These are phyloP conservation scores for Coecobrya sp. DNA, from an alignment of 2,888 invertebrate genomes.

Conservation along the genomic window DNA sequence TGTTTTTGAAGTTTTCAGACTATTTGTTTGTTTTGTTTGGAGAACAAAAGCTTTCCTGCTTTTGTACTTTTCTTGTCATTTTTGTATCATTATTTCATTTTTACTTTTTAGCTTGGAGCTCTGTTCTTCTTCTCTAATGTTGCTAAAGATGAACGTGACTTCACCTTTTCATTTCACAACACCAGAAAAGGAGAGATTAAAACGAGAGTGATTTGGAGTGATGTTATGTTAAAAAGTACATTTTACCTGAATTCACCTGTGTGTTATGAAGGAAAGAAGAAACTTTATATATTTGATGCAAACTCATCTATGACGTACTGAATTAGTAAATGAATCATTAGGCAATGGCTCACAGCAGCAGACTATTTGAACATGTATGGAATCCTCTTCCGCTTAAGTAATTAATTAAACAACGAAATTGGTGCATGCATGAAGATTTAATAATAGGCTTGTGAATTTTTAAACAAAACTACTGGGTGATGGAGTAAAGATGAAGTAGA, in stretches of 20 bases:
- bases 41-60: not conserved
- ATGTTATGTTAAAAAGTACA: not conserved
- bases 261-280: not conserved
- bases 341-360: not conserved
- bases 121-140: not conserved
- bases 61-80: not conserved
- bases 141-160: constrained; percentile 14
- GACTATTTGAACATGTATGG: not conserved
- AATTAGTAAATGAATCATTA: too few species aligned
- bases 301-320: not conserved
- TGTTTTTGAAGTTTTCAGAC: not conserved
- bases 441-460: not conserved
- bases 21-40: constrained; percentile 7
- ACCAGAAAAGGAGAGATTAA: not conserved
- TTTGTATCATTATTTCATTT: not conserved
- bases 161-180: constrained; percentile 9
- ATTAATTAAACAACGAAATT: constrained; percentile 7
- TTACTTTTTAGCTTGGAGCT: not conserved
- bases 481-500: not conserved
- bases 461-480: not conserved
- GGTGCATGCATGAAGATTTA: constrained; percentile 29
- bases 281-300: not conserved
- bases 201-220: not conserved
- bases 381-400: constrained; percentile 38
- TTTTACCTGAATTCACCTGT: not conserved